phyloP scores from a whole-genome alignment of 2,113 vertebrate species.

The Rhynchomys soricoides region DNA sequence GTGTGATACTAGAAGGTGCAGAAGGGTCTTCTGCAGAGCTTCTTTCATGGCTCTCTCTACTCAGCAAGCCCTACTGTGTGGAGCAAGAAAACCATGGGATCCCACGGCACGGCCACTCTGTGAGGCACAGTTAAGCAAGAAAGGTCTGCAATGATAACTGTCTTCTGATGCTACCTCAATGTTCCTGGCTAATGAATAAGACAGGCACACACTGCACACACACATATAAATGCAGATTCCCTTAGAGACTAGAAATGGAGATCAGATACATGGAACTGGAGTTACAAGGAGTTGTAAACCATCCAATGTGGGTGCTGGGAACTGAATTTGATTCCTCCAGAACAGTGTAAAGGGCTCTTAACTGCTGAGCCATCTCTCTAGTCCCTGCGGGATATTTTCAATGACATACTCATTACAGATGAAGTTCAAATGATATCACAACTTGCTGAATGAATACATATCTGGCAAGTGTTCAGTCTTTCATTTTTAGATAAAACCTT shows the following conservation, averaged over 20 bases:
- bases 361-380: not conserved
- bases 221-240: not conserved
- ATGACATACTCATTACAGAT: not conserved
- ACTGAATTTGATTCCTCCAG: not conserved
- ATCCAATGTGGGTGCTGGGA: not conserved
- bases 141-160: not conserved
- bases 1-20: not conserved
- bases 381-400: not conserved
- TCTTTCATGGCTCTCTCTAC: not conserved
- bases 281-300: not conserved
- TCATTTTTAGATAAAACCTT: not conserved
- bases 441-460: not conserved
- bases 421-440: not conserved
- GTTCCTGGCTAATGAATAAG: not conserved
- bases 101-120: not conserved
- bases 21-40: not conserved
- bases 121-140: not conserved
- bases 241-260: not conserved
- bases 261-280: not conserved
- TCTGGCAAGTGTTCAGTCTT: not conserved
- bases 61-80: not conserved
- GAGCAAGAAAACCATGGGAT: not conserved
- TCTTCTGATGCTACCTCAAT: not conserved
- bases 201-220: not conserved
- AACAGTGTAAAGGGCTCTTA: not conserved